These are phyloP conservation scores for Akabosia matsudoensis DNA, from an alignment of 1,140 invertebrate genomes.

Conservation along the genomic window DNA sequence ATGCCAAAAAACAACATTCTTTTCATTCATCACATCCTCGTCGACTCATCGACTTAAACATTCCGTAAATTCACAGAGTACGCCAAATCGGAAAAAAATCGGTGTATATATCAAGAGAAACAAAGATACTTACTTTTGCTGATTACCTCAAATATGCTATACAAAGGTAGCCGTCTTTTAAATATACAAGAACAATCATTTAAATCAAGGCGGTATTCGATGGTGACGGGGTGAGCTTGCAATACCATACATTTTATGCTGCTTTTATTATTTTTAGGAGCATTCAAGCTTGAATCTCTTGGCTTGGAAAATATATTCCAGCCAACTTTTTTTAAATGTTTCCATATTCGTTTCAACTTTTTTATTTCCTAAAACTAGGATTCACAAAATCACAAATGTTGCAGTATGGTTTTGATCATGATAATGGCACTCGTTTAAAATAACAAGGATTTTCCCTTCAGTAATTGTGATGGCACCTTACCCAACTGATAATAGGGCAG, in stretches of 20 bases:
- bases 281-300: too few species aligned
- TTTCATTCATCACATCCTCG: neutral
- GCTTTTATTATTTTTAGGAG: too few species aligned
- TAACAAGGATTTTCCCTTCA: neutral
- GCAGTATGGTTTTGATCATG: neutral
- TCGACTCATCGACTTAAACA: neutral
- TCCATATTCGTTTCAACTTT: neutral
- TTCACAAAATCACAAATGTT: neutral
- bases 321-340: too few species aligned
- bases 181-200: too few species aligned
- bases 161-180: too few species aligned
- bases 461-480: neutral
- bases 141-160: too few species aligned
- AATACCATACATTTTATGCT: too few species aligned
- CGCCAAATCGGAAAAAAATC: neutral
- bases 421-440: neutral
- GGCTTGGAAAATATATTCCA: too few species aligned
- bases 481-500: constrained; percentile 12
- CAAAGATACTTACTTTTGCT: too few species aligned
- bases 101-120: too few species aligned
- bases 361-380: neutral
- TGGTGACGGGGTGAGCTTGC: too few species aligned
- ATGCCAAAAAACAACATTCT: constrained; percentile 8
- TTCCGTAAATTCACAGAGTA: neutral
- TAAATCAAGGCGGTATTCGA: too few species aligned